Base-by-base conservation (phyloP, 2,888 invertebrate species). In the Lycocerus yunnanus region DNA sequence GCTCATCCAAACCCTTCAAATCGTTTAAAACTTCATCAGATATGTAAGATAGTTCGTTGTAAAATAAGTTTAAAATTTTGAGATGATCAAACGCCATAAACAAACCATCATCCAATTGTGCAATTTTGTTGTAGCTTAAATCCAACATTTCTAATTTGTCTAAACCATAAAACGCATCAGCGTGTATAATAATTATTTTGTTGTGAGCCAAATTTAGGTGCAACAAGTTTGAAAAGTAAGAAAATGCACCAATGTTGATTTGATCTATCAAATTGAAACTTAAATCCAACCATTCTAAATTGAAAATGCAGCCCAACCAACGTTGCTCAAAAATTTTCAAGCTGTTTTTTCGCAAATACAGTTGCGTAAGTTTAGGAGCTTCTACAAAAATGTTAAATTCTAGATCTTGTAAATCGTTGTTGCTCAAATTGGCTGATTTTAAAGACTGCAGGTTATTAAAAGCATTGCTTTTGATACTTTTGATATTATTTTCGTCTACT, bases 111-210 rank as follows among this genome's bases (percentile, higher is more conserved):
- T 21, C 20, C 3, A 74, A 16, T 9, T 18, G 18, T 15, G 16
- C 15, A 68, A 74, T 71, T 27, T 18, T 68, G 43, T 74, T 74
- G 18, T 74, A 74, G 69, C 74, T 66, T 58, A 74, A 71, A 69
- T 74, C 68, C n/a, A 74, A 61, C 9, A 59, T 43, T 59, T 68
- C 27, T n/a, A 74, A 27, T 6, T 14, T 11, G 0, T 43, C 5
- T n/a, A 68, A 14, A 13, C 68, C 65, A 59, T 69, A 15, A 60
- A 74, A 71, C 13, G 68, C 71, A 5, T 68, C 65, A 58, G 15
- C 18, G 14, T 61, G 14, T 15, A 74, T 21, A 66, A 16, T 11
- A 15, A 18, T 8, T 15, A 74, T 67, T 13, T 10, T 14, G n/a
- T 72, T 72, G 20, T 68, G 68, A 15, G 65, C 20, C n/a, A 73